These are phyloP conservation scores for Tillus elongatus DNA, from an alignment of 2,888 invertebrate species.

Conservation along the genomic window DNA sequence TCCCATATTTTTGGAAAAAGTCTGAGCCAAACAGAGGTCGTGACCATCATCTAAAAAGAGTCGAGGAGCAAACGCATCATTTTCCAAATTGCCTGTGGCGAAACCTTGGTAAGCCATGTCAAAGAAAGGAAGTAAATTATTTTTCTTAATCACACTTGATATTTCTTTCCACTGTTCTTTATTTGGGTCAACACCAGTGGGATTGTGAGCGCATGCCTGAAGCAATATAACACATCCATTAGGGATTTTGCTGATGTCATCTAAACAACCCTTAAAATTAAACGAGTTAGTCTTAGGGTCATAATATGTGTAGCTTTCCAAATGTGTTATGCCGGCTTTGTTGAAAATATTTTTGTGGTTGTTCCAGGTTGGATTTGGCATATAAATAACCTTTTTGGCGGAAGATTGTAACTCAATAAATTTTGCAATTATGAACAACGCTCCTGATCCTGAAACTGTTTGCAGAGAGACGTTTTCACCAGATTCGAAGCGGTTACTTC, in stretches of 20 bases:
- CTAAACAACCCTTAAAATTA: slow-evolving; percentile 54
- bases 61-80: slow-evolving; percentile 47
- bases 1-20: slow-evolving; percentile 61
- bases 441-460: slow-evolving; percentile 57
- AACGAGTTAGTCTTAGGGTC: slow-evolving; percentile 56
- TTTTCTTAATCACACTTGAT: slow-evolving; percentile 47
- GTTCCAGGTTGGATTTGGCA: slow-evolving; percentile 61
- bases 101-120: slow-evolving; percentile 63
- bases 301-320: slow-evolving; percentile 57
- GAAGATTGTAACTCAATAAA: slow-evolving; percentile 49
- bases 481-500: slow-evolving; percentile 38
- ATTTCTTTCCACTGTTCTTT: slow-evolving; percentile 56
- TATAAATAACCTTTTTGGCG: slow-evolving; percentile 48
- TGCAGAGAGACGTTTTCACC: slow-evolving; percentile 41
- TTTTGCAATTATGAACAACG: slow-evolving; percentile 52
- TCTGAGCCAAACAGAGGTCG: slow-evolving; percentile 51
- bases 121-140: slow-evolving; percentile 51
- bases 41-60: slow-evolving; percentile 53
- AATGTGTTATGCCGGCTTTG: slow-evolving; percentile 50
- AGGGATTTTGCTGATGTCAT: slow-evolving; percentile 56
- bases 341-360: slow-evolving; percentile 58
- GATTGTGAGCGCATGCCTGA: slow-evolving; percentile 61
- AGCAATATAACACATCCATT: slow-evolving; percentile 52
- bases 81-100: slow-evolving; percentile 48
- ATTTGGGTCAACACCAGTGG: slow-evolving; percentile 53